A percentile compares a stretch with the other conserved stretches of the same genome.
phyloP scores from a whole-genome alignment of 1,140 invertebrate genomes.

The Drosophila truncata region DNA sequence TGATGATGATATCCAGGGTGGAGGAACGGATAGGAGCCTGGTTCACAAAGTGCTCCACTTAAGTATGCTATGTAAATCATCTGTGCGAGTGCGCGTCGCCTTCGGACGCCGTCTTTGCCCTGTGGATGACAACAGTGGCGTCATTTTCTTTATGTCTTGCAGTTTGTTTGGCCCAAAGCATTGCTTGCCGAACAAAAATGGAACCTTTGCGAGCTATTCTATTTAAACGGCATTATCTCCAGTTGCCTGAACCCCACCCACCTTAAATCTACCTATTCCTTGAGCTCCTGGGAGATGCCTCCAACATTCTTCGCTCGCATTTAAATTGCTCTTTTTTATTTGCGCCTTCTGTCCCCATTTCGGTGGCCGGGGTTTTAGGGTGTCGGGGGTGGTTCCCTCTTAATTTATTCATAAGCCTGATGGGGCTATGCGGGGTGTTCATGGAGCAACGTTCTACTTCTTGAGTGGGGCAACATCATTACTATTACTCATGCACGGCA shows the following conservation, averaged over 20 bases:
- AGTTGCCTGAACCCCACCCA: slow-evolving; percentile 26
- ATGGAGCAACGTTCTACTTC: slow-evolving; percentile 33
- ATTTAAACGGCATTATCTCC: slow-evolving; percentile 81
- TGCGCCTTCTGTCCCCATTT: slow-evolving; percentile 68
- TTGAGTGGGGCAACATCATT: slow-evolving; percentile 81
- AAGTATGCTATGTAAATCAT: slow-evolving; percentile 84
- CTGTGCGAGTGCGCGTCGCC: slow-evolving; percentile 53
- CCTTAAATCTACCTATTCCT: not conserved
- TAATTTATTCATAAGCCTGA: slow-evolving; percentile 82
- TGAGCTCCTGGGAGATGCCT: slow-evolving; percentile 23
- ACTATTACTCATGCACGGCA: slow-evolving; percentile 77
- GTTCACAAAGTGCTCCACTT: slow-evolving; percentile 81
- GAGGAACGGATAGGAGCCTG: slow-evolving; percentile 11
- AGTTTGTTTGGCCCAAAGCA: slow-evolving; percentile 62
- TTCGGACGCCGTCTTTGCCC: not conserved
- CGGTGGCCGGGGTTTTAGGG: slow-evolving; percentile 11
- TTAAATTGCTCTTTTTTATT: slow-evolving; percentile 79
- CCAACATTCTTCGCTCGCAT: slow-evolving; percentile 44
- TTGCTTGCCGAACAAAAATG: slow-evolving; percentile 19
- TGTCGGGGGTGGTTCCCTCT: slow-evolving; percentile 35
- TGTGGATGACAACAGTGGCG: slow-evolving; percentile 60
- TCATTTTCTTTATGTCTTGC: slow-evolving; percentile 79
- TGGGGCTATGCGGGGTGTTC: slow-evolving; percentile 39
- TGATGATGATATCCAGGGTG: slow-evolving; percentile 67
- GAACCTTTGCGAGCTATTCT: slow-evolving; percentile 63